These are phyloP conservation scores for Orchestes rusci DNA, from an alignment of 2,888 invertebrate genomes.

Conservation along the genomic window DNA sequence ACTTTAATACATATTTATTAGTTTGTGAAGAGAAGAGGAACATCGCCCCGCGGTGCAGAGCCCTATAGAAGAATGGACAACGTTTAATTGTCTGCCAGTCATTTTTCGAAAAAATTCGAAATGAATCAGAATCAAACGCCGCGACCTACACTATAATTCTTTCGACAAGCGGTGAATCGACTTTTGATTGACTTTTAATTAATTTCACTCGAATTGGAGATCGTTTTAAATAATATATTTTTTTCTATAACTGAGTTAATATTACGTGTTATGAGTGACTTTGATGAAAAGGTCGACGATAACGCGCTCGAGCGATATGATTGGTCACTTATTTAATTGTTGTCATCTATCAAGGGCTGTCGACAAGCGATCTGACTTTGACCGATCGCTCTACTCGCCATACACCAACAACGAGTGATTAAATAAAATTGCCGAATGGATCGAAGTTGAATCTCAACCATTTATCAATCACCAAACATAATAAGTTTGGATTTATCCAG, in stretches of 20 bases:
- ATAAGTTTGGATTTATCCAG: too few relatives aligned
- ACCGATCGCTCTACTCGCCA: slow-evolving; percentile 16
- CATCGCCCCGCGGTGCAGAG: slow-evolving; percentile 12
- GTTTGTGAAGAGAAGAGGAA: slow-evolving; percentile 28
- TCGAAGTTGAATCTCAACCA: too few relatives aligned
- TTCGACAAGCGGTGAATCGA: slow-evolving; percentile 14
- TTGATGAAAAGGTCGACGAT: too few relatives aligned
- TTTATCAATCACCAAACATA: too few relatives aligned
- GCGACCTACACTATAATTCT: slow-evolving; percentile 15
- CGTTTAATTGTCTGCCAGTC: slow-evolving; percentile 25
- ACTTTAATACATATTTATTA: slow-evolving; percentile 41
- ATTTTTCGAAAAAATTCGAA: slow-evolving; percentile 23
- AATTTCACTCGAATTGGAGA: too few relatives aligned
- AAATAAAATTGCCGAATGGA: slow-evolving; percentile 22
- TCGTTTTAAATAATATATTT: not conserved
- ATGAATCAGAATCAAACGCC: slow-evolving; percentile 22
- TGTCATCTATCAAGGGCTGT: slow-evolving; percentile 23
- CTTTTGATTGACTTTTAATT: slow-evolving; percentile 22
- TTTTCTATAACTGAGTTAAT: too few relatives aligned
- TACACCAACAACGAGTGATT: slow-evolving; percentile 19
- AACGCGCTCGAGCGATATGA: too few relatives aligned
- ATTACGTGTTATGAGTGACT: too few relatives aligned
- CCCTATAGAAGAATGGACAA: slow-evolving; percentile 22
- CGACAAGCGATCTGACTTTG: slow-evolving; percentile 22
- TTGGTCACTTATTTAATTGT: slow-evolving; percentile 26